These are phyloP conservation scores for Sebastes trivittatus DNA, from an alignment of 2,797 vertebrate species.

Conservation along the genomic window DNA sequence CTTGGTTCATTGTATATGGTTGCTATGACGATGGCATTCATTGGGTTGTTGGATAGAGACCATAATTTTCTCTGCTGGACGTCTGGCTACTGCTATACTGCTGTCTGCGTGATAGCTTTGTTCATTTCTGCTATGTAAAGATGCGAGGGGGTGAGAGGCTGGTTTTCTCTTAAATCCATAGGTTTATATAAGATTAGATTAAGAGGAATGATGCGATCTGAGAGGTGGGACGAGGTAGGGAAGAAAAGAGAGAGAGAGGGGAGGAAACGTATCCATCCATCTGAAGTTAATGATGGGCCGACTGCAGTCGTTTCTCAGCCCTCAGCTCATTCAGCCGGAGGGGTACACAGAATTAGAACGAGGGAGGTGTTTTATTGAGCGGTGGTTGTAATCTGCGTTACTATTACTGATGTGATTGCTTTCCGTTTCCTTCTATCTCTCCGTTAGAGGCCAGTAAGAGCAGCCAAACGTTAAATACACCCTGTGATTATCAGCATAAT, in stretches of 20 bases:
- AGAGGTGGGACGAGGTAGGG: background rate
- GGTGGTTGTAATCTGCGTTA: slow-evolving; percentile 4
- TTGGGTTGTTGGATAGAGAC: background rate
- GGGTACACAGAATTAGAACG: background rate
- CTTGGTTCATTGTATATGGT: slow-evolving; percentile 28
- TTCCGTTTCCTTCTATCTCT: slow-evolving; percentile 1
- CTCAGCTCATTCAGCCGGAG: slow-evolving; percentile 2
- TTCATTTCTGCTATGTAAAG: background rate
- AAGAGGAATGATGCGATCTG: background rate
- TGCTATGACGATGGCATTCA: slow-evolving; percentile 33
- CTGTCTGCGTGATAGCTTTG: background rate
- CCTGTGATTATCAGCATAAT: background rate
- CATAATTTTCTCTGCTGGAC: slow-evolving; percentile 3
- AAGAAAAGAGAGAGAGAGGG: background rate
- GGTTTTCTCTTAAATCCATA: background rate
- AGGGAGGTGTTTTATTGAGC: background rate
- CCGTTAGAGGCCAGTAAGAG: background rate
- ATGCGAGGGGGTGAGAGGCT: background rate
- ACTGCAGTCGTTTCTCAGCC: background rate
- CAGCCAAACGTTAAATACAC: background rate
- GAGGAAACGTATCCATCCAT: slow-evolving; percentile 6
- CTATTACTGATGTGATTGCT: background rate
- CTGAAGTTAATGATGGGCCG: slow-evolving; percentile 12
- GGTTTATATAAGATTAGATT: background rate
- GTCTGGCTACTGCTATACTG: background rate